phyloP scores from a whole-genome alignment of 2,888 invertebrate species.

The Neuroscelio doddi region DNA sequence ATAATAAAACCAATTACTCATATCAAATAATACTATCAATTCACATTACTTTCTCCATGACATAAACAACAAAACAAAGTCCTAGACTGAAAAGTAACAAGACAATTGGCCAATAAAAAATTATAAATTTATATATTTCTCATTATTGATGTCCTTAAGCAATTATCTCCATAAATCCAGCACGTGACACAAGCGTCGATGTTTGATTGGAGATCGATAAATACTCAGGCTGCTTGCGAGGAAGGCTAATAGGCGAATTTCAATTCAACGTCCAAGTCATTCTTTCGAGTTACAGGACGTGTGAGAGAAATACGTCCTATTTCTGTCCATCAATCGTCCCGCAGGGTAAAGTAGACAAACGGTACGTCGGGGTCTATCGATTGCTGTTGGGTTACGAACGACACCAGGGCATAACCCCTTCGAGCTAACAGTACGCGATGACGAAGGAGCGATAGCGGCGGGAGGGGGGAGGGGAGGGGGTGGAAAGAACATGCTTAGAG shows the following conservation, averaged over 20 bases:
- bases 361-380: conserved; percentile 56
- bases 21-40: no score
- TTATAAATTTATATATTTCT: no score
- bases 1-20: no score
- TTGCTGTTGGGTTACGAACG: conserved; percentile 36
- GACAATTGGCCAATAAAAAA: no score
- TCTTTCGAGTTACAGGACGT: neutral
- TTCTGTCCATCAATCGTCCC: conserved; percentile 57
- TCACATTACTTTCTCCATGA: no score
- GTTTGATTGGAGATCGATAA: neutral
- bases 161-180: no score
- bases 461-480: no score
- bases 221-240: neutral
- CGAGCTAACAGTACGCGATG: conserved; percentile 16
- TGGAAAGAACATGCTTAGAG: no score
- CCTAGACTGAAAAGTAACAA: no score
- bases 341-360: conserved; percentile 51
- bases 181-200: no score
- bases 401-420: conserved; percentile 14
- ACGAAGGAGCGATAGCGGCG: conserved; percentile 3
- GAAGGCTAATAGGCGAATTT: neutral
- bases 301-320: conserved; percentile 53
- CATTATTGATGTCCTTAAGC: no score
- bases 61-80: no score
- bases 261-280: neutral